Conservation (phyloP, 2,888 invertebrate genomes). For the Calephelis perditalis region DNA sequence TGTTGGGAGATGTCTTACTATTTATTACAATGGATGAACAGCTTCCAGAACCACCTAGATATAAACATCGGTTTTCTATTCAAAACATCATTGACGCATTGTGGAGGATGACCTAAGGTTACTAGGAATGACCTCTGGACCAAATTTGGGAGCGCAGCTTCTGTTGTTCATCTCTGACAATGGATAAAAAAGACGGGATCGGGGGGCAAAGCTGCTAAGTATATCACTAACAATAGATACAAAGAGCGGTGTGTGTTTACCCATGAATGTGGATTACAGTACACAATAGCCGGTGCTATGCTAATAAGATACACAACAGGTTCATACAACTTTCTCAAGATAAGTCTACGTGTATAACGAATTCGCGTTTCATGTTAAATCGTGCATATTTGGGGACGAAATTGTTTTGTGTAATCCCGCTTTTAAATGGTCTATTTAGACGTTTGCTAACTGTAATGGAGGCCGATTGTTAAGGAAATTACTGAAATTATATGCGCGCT, state of each 20-base stretch:
- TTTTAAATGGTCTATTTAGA: conserved; percentile 69
- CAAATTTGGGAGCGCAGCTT: conserved; percentile 46
- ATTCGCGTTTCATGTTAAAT: conserved; percentile 75
- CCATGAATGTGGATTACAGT: conserved; percentile 70
- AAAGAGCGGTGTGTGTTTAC: conserved; percentile 75
- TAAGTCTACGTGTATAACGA: conserved; percentile 75
- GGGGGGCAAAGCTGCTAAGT: conserved; percentile 74
- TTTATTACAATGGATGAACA: conserved; percentile 33
- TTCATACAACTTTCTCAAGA: conserved; percentile 69
- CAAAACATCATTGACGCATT: conserved; percentile 60
- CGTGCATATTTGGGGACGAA: conserved; percentile 62
- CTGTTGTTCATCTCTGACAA: conserved; percentile 50
- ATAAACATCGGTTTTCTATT: conserved; percentile 45
- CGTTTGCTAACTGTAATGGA: conserved; percentile 57
- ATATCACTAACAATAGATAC: conserved; percentile 66
- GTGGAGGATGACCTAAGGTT: conserved; percentile 65
- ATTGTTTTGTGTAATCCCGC: conserved; percentile 54
- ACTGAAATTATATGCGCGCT: conserved; percentile 6
- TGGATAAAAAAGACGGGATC: conserved; percentile 57
- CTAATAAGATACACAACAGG: conserved; percentile 70
- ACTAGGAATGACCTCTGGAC: conserved; percentile 60
- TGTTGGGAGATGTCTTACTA: conserved; percentile 50
- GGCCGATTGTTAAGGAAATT: conserved; percentile 47
- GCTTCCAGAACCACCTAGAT: conserved; percentile 33
- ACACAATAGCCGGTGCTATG: conserved; percentile 64